Base-by-base conservation (phyloP, 2,797 vertebrate species). In the Oophaga sylvatica region DNA sequence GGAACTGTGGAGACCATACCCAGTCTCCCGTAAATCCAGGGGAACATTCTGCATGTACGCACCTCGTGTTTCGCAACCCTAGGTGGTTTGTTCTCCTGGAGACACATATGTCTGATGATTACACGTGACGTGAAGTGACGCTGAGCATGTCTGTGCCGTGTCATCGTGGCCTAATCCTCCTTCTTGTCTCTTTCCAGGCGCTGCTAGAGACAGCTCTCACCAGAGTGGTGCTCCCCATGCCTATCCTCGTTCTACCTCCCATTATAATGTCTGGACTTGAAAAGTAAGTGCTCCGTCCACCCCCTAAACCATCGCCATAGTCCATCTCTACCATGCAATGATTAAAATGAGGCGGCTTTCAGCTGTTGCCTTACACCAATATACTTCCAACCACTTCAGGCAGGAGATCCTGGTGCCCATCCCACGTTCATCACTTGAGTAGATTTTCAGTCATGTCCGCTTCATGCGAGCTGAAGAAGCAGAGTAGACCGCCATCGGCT, bases 191-290 rank as follows among this genome's bases (percentile, higher is more conserved):
- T 87, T 81, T 71, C 53, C 94, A 99, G 97, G 98, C 98, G 53
- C 95, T 98, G 90, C 79, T 96, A 80, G 97, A 99, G 93, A 99
- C 97, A 0, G 96, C 97, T 12, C 92, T 99, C 92, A 99, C 97
- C 1, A 93, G 97, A 88, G 95, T 98, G 89, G 96, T 98, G 85
- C 94, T 99, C 31, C 97, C 97, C 0, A 96, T 98, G 96, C 97
- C 97, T 12, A 96, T 99, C 83, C 95, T 98, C 92, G 94, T 99
- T 89, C 95, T 99, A 79, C 97, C 97, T 84, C 97, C 97, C 3
- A 91, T 97, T 87, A 91, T 99, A 92, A 98, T 99, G 97, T 94
- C 97, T 84, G 87, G 93, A 73, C 95, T 99, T 93, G 97, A 99
- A 93, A 98, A 96, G 97, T 99, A 94, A 96, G 97, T 94, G 4